A percentile compares a stretch with the other conserved stretches of the same genome.
Evolutionary conservation across 2,113 vertebrate species (phyloP).

Genomic region (Passer montanus): DNA sequence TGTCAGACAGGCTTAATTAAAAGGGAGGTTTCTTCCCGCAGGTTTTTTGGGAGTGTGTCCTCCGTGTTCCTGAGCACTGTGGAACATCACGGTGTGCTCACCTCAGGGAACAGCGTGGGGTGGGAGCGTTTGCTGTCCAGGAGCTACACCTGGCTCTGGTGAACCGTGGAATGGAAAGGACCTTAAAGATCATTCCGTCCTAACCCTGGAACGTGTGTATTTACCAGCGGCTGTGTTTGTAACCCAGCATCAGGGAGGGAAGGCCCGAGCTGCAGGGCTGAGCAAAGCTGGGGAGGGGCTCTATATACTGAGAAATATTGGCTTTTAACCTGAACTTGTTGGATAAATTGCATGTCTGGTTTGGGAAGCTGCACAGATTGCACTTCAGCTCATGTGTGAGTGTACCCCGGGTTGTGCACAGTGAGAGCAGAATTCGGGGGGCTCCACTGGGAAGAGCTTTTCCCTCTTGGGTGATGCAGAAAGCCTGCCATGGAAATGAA

Average conservation of each 20-base stretch:
- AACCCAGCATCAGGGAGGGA: neutral
- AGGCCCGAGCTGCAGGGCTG: neutral
- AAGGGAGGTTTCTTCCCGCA: neutral
- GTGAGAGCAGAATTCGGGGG: neutral
- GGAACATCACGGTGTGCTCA: rapidly evolving
- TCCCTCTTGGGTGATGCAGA: neutral
- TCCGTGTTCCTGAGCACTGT: rapidly evolving
- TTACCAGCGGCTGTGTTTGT: neutral
- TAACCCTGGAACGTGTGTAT: rapidly evolving
- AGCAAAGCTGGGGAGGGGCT: neutral
- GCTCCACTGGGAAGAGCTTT: neutral
- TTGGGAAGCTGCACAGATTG: neutral
- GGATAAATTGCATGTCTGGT: neutral
- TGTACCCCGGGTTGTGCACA: rapidly evolving
- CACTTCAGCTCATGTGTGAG: rapidly evolving
- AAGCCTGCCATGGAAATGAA: neutral
- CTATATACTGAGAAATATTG: rapidly evolving
- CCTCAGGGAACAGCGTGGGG: rapidly evolving
- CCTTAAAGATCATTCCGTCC: neutral
- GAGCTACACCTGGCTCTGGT: neutral
- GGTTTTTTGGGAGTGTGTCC: neutral
- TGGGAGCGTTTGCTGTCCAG: rapidly evolving
- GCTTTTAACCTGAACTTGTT: neutral
- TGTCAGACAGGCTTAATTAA: neutral
- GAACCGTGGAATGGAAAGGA: neutral